Percentiles rank a stretch among this genome's conserved stretches.
These are phyloP conservation scores for Ailurus styani DNA, from an alignment of 2,113 vertebrate species.

Conservation along the genomic window DNA sequence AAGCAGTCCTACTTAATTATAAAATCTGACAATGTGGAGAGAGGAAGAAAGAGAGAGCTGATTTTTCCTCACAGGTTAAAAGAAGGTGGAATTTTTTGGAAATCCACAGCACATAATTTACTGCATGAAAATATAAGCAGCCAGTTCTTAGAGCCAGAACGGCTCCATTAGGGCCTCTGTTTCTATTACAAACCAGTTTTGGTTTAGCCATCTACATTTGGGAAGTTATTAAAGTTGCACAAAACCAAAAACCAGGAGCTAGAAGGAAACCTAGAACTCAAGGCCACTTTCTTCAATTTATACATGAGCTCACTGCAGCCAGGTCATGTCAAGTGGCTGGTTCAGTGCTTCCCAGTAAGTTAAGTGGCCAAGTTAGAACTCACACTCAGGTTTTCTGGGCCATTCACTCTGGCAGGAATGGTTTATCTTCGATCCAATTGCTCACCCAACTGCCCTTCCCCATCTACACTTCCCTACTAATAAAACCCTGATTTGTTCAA, in stretches of 20 bases:
- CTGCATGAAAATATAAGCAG: not conserved
- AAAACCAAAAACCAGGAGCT: not conserved
- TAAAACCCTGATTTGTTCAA: constrained; percentile 17
- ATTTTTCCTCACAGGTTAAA: not conserved
- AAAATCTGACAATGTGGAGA: not conserved
- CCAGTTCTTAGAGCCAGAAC: constrained; percentile 33
- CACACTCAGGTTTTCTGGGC: not conserved
- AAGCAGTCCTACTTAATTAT: not conserved
- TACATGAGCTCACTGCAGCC: not conserved
- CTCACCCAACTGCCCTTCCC: not conserved
- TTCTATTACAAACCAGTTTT: constrained; percentile 38
- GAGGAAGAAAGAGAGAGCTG: not conserved
- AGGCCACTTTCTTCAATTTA: not conserved
- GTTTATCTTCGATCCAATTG: not conserved
- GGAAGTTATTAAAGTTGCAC: constrained; percentile 46
- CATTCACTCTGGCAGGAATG: not conserved
- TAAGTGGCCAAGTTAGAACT: not conserved
- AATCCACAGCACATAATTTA: constrained; percentile 31
- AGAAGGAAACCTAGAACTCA: constrained; percentile 1
- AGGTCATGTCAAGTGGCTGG: not conserved
- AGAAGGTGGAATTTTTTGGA: constrained; percentile 28
- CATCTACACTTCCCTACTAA: not conserved
- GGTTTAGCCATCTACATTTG: constrained; percentile 12
- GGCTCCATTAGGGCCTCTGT: constrained; percentile 32
- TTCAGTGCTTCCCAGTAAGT: not conserved